Evolutionary conservation across 2,888 invertebrate genomes (phyloP).

Genomic region (Ellobium chinense): DNA sequence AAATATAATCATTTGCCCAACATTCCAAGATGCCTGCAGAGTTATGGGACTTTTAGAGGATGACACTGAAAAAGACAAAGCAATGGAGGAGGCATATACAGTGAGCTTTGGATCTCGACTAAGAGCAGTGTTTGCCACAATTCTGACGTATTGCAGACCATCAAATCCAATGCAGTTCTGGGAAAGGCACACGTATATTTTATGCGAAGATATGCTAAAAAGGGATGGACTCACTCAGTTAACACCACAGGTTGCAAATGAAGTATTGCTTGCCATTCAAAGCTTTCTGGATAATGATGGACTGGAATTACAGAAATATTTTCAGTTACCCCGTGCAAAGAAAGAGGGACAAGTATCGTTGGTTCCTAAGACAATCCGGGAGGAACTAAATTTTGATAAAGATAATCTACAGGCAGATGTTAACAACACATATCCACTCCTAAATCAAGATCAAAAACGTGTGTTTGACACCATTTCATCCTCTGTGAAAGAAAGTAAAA

Average conservation of each 20-base stretch:
- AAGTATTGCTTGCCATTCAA: not conserved
- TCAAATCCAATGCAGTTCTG: not conserved
- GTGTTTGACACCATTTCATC: not conserved
- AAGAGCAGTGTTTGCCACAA: not conserved
- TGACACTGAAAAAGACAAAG: slow-evolving; percentile 6
- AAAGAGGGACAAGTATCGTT: not conserved
- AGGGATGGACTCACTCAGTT: not conserved
- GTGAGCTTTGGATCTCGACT: not conserved
- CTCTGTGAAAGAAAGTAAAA: not conserved
- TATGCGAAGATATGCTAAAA: not conserved
- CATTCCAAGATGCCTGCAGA: slow-evolving; percentile 11
- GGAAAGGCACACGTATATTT: not conserved
- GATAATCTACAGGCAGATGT: not conserved
- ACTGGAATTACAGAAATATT: not conserved
- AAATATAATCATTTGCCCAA: not conserved
- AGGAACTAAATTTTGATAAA: not conserved
- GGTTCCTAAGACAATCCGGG: not conserved
- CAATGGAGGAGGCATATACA: not conserved
- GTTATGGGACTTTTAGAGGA: not conserved
- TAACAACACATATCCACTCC: not conserved
- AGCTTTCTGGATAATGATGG: not conserved
- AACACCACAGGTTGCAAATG: not conserved
- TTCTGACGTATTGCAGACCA: not conserved
- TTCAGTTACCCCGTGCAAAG: not conserved
- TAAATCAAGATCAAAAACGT: not conserved